Conservation (phyloP, 2,113 vertebrate species). For the Vidua chalybeata region DNA sequence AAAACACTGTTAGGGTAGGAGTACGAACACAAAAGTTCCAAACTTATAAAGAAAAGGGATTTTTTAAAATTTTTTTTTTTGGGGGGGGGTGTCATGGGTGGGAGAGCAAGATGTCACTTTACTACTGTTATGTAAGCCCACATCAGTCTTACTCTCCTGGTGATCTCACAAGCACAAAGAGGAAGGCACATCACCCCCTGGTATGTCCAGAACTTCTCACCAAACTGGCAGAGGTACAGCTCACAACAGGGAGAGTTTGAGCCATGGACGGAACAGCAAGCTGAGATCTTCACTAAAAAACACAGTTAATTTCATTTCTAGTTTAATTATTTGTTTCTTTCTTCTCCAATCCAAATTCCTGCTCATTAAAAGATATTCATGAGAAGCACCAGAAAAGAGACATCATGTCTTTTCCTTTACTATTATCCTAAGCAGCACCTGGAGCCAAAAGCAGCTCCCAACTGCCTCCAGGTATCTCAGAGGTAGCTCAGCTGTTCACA, state of each 20-base stretch:
- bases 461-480: background rate
- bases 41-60: background rate
- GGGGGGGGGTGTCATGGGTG: fast-evolving
- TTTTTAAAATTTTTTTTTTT: background rate
- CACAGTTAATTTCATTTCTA: background rate
- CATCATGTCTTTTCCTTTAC: background rate
- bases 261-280: background rate
- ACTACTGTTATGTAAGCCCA: background rate
- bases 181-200: background rate
- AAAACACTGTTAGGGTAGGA: background rate
- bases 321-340: background rate
- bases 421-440: background rate
- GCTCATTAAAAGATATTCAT: background rate
- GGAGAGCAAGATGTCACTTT: background rate
- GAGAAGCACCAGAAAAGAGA: background rate
- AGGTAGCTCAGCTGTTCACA: background rate
- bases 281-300: background rate
- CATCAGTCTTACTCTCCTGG: background rate
- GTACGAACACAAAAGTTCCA: background rate
- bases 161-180: background rate
- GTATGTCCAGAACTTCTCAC: background rate
- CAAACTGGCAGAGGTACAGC: background rate
- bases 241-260: background rate
- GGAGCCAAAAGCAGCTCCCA: background rate
- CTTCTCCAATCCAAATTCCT: background rate